Evolutionary conservation across 2,888 invertebrate species (phyloP).

Genomic region (Charanyca ferruginea): DNA sequence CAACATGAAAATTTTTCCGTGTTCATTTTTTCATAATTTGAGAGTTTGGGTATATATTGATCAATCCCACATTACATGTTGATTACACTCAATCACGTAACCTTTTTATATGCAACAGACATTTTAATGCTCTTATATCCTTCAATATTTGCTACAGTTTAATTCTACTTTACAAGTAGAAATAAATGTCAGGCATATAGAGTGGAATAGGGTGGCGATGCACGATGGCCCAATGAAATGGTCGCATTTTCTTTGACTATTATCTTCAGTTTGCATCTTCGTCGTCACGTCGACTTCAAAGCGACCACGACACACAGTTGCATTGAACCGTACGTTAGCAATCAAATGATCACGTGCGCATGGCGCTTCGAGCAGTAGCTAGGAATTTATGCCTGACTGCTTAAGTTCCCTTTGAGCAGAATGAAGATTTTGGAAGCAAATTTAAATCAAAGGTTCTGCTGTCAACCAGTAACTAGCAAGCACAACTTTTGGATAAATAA

Average conservation of each 20-base stretch:
- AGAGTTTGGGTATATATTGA: slow-evolving; percentile 3
- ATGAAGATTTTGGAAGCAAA: no score
- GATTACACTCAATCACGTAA: slow-evolving; percentile 3
- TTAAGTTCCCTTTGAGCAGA: background rate
- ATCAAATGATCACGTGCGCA: background rate
- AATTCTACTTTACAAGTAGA: background rate
- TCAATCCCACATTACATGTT: background rate
- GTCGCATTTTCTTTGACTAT: background rate
- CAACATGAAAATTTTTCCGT: background rate
- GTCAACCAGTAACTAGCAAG: no score
- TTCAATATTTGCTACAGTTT: background rate
- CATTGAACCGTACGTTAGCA: background rate
- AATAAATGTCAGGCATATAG: background rate
- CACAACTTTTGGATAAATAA: no score
- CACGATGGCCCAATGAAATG: background rate
- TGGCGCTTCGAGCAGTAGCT: background rate
- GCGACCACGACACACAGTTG: background rate
- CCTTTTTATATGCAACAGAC: background rate
- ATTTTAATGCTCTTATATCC: slow-evolving; percentile 10
- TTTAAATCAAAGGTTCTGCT: no score
- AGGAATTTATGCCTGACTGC: background rate
- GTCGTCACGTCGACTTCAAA: background rate
- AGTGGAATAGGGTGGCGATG: background rate
- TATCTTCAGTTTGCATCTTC: background rate
- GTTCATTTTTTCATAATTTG: slow-evolving; percentile 3